Evolutionary conservation across 2,113 vertebrate genomes (phyloP), one percentile per base, ranked within the genome.

Genomic region (Cranoglanis bouderius): DNA sequence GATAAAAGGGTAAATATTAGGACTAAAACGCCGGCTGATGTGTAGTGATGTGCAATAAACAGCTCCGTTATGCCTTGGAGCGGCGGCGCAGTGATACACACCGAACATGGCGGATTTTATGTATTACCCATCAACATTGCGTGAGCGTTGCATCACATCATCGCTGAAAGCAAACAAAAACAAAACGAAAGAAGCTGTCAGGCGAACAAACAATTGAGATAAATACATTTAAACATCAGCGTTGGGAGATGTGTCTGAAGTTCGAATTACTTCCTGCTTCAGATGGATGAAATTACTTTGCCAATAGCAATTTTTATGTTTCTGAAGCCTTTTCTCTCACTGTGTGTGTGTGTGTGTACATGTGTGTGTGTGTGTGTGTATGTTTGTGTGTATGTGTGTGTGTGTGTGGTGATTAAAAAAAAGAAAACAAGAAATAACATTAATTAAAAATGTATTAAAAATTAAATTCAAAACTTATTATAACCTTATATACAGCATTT

Each of bases 231-330:
- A 59, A 67, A 87, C 57, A 49, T 82, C 78, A 51, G 40, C 46
- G 85, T 84, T 84, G 49, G n/a, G 61, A 83, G 87, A 78, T 80
- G 74, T 75, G 65, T 55, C 46, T 43, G 67, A 86, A 74, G 78
- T 77, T 84, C 65, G 65, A 89, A 89, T 82, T 49, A 84, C 55
- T 88, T 84, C 81, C 87, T 81, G 77, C 49, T 63, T 81, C 72
- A 80, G 40, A 40, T 21, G 85, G 90, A 89, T 91, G 12, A 89
- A 63, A 87, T 91, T 87, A 87, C 84, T 87, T 85, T 85, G 63
- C 88, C 87, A 81, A 82, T 87, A 86, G 87, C 72, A 83, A 63
- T 85, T 61, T 88, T 77, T 88, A 65, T 74, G 61, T 67, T 88
- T 88, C 84, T 78, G 26, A 49, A 46, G 26, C 46, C 43, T 78